Evolutionary conservation across 2,888 invertebrate species (phyloP).

Genomic region (Microctonus aethiopoides): DNA sequence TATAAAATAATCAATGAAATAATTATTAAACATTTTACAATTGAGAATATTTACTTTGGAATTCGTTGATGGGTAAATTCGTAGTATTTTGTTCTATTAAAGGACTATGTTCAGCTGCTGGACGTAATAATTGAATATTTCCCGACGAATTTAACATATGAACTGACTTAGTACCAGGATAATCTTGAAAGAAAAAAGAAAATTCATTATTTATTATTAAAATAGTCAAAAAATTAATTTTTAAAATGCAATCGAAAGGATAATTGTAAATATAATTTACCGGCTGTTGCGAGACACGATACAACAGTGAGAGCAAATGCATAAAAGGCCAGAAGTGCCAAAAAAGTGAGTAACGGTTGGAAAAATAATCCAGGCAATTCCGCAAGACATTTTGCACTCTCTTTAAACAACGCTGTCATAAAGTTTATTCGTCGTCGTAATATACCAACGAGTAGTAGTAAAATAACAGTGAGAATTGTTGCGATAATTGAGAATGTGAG

Average conservation of each 20-base stretch:
- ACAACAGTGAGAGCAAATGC: slow-evolving; percentile 89
- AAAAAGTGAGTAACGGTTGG: slow-evolving; percentile 86
- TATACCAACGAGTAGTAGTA: slow-evolving; percentile 79
- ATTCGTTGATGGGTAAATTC: slow-evolving; percentile 52
- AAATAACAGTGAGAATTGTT: slow-evolving; percentile 86
- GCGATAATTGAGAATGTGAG: slow-evolving; percentile 86
- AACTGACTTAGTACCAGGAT: slow-evolving; percentile 62
- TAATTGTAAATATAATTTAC: no score
- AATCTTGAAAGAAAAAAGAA: slow-evolving; percentile 54
- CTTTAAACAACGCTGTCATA: slow-evolving; percentile 86
- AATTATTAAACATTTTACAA: background rate
- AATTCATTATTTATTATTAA: background rate
- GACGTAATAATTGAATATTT: slow-evolving; percentile 46
- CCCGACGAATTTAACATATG: slow-evolving; percentile 41
- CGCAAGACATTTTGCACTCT: slow-evolving; percentile 88
- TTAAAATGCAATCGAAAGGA: no score
- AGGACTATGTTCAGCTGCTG: slow-evolving; percentile 44
- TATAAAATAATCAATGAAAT: background rate
- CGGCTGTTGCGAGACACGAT: slow-evolving; percentile 87
- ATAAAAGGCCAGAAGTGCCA: slow-evolving; percentile 82
- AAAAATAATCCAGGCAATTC: slow-evolving; percentile 86
- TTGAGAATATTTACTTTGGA: slow-evolving; percentile 55
- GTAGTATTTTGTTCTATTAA: slow-evolving; percentile 48
- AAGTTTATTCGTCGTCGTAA: slow-evolving; percentile 85
- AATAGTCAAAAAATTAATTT: no score